phyloP scores from a whole-genome alignment of 2,797 vertebrate genomes.

The Aulostomus chinensis region DNA sequence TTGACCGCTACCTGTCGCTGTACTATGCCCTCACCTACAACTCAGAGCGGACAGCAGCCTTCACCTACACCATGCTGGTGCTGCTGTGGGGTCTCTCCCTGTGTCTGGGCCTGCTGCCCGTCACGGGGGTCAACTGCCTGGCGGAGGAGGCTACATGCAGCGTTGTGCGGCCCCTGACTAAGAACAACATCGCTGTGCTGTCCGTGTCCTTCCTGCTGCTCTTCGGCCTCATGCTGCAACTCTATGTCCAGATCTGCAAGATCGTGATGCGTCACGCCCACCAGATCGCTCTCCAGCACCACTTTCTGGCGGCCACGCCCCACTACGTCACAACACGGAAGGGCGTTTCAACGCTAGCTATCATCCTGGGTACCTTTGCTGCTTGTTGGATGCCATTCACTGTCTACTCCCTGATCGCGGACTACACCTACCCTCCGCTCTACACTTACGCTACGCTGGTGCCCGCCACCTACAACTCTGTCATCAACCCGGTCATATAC shows the following conservation, averaged over 20 bases:
- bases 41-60: constrained; percentile 94
- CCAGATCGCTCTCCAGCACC: constrained; percentile 98
- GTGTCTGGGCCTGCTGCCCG: constrained; percentile 92
- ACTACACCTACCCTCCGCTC: constrained; percentile 96
- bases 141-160: constrained; percentile 93
- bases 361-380: constrained; percentile 97
- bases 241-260: constrained; percentile 98
- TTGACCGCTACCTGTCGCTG: constrained; percentile 97
- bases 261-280: constrained; percentile 98
- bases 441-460: constrained; percentile 98
- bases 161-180: constrained; percentile 94
- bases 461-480: constrained; percentile 98
- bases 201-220: constrained; percentile 96
- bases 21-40: constrained; percentile 98
- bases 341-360: constrained; percentile 95
- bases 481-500: constrained; percentile 98
- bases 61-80: constrained; percentile 96
- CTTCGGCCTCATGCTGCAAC: constrained; percentile 98
- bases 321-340: constrained; percentile 98
- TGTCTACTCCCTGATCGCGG: constrained; percentile 94
- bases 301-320: constrained; percentile 95
- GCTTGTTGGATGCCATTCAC: constrained; percentile 99
- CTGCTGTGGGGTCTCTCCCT: constrained; percentile 94
- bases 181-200: constrained; percentile 94
- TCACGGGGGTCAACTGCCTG: constrained; percentile 97